Percentiles rank a stretch among this genome's conserved stretches.
These are phyloP conservation scores for Hipposideros armiger DNA, from an alignment of 2,113 vertebrate species.

Conservation along the genomic window DNA sequence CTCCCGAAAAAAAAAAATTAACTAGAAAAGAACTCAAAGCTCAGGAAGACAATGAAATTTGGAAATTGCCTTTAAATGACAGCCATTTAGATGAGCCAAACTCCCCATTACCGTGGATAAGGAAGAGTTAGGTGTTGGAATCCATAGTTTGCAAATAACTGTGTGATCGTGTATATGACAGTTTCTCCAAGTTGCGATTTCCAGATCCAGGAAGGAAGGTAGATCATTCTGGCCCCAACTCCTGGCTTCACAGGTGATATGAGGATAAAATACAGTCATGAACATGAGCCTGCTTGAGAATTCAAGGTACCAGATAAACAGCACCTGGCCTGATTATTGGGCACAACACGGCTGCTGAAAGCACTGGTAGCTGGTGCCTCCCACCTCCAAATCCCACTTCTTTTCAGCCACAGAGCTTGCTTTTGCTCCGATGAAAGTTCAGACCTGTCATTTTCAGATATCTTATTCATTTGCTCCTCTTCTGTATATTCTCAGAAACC, in stretches of 20 bases:
- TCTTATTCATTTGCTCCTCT: not conserved
- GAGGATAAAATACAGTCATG: not conserved
- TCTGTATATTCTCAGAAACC: not conserved
- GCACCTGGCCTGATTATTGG: not conserved
- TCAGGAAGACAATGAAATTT: not conserved
- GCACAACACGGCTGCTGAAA: accelerated
- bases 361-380: accelerated
- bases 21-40: not conserved
- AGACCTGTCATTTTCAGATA: not conserved
- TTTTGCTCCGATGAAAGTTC: not conserved
- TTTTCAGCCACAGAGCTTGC: accelerated
- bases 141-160: not conserved
- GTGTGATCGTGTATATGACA: accelerated
- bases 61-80: not conserved
- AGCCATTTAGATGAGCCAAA: not conserved
- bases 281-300: accelerated
- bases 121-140: not conserved
- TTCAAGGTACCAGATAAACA: not conserved
- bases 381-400: not conserved
- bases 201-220: not conserved
- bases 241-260: not conserved
- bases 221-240: not conserved
- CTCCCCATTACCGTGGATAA: not conserved
- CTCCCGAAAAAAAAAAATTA: not conserved
- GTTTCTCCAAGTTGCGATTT: not conserved